Evolutionary conservation across 2,113 vertebrate genomes (phyloP), one percentile per base, ranked within the genome.

Genomic region (Phyllostomus discolor): DNA sequence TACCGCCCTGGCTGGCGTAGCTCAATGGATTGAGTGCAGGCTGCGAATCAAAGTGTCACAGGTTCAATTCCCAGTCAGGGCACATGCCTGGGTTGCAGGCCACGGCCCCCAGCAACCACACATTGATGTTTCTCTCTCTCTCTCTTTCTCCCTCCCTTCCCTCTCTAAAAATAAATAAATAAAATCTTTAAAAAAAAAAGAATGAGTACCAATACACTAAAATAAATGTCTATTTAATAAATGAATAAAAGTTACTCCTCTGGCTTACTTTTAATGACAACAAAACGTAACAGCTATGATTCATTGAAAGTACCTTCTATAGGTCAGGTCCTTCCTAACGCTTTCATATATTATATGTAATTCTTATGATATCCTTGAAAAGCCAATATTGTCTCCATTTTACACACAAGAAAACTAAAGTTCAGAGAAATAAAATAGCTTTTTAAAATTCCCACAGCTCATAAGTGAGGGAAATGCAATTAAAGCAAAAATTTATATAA

Each of bases 181-280:
- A 41, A 41, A 41, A 41, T 41, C 38, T 41, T 41, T 3, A 41
- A 41, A 41, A 41, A 41, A 41, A 41, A 41, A 50, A 52, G 33
- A 88, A 1, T 88, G 46, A 84, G 46, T 50, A 89, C 41, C 41
- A 86, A 88, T 5, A 84, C 22, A 10, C 90, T 93, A 95, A 96
- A 93, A 89, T 84, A 85, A 92, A 85, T 52, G 28, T 50, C 69
- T 64, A 38, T 20, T 79, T 38, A 92, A 70, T 54, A 88, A 87
- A 83, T 52, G 22, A 75, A 75, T 83, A 91, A 83, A 83, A 88
- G 52, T 46, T 84, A 88, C 43, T 87, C 50, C 4, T 73, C 28
- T 59, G 57, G 66, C 26, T 95, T 62, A 92, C 43, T 92, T 92
- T 92, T 75, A 92, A 81, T 69, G 22, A 82, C 43, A 46, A 84